Conservation (phyloP, 2,888 invertebrate genomes). For the Callosobruchus maculatus region DNA sequence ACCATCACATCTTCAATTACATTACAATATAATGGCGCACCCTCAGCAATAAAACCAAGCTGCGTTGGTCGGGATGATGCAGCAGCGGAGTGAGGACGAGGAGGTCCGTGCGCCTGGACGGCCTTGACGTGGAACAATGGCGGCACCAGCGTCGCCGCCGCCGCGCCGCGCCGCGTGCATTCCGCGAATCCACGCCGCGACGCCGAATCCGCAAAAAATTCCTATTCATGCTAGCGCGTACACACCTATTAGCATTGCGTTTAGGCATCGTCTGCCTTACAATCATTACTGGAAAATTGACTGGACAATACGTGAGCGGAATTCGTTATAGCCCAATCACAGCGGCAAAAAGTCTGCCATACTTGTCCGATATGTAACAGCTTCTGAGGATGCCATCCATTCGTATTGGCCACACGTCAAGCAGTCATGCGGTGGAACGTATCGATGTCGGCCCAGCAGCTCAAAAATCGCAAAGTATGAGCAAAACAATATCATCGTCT, state of each 20-base stretch:
- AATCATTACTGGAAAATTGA: slow-evolving; percentile 20
- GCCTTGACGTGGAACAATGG: slow-evolving; percentile 11
- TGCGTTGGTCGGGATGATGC: too few relatives aligned
- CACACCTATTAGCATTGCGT: slow-evolving; percentile 23
- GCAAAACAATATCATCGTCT: too few relatives aligned
- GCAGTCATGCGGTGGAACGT: too few relatives aligned
- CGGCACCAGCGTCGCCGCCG: slow-evolving; percentile 29
- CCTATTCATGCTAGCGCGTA: slow-evolving; percentile 16
- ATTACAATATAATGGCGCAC: background rate
- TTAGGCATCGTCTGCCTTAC: slow-evolving; percentile 23
- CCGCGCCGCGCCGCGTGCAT: slow-evolving; percentile 34
- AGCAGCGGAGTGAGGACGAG: background rate
- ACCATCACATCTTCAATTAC: background rate
- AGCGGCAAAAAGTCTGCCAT: background rate
- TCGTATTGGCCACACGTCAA: too few relatives aligned
- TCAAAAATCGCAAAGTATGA: too few relatives aligned
- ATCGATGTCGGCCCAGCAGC: too few relatives aligned
- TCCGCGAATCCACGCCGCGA: slow-evolving; percentile 28
- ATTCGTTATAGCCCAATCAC: background rate
- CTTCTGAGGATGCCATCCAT: too few relatives aligned
- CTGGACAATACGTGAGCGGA: background rate
- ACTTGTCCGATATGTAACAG: too few relatives aligned
- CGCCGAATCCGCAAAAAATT: slow-evolving; percentile 33
- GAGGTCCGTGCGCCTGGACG: slow-evolving; percentile 5
- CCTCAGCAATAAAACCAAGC: background rate